phyloP scores from a whole-genome alignment of 2,113 vertebrate genomes.

The Rattus rattus region DNA sequence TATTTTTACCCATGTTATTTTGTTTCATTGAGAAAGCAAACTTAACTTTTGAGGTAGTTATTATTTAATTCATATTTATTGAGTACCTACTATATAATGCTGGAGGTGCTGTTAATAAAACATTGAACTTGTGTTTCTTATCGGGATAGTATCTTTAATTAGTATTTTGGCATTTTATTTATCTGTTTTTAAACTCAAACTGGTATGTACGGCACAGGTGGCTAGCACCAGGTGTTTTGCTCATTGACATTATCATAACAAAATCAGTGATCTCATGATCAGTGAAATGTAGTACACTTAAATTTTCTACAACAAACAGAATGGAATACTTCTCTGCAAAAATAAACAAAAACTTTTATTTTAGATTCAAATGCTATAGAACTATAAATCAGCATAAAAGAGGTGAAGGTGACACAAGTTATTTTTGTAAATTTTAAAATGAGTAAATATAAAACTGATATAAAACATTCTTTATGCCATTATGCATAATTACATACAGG shows the following conservation, averaged over 20 bases:
- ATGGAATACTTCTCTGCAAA: neutral
- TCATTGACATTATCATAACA: conserved; percentile 26
- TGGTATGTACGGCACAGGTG: neutral
- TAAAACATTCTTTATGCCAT: neutral
- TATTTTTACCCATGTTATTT: neutral
- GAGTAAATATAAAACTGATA: neutral
- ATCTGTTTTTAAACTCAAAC: neutral
- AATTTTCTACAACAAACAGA: conserved; percentile 19
- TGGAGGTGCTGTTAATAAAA: neutral
- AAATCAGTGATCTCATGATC: conserved; percentile 36
- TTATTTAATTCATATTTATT: conserved; percentile 1
- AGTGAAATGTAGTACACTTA: conserved; percentile 23
- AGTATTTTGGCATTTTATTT: neutral
- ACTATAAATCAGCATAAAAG: neutral
- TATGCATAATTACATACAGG: neutral
- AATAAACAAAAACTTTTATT: conserved; percentile 10
- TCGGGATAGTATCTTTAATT: neutral
- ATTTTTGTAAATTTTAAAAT: neutral
- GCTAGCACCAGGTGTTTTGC: neutral
- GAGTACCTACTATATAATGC: neutral
- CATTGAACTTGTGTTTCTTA: neutral
- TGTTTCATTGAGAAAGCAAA: neutral
- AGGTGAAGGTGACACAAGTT: neutral
- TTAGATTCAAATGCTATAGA: neutral
- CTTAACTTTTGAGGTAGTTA: neutral